These are phyloP conservation scores for Spilosoma lubricipeda DNA, from an alignment of 2,888 invertebrate genomes.

Conservation along the genomic window DNA sequence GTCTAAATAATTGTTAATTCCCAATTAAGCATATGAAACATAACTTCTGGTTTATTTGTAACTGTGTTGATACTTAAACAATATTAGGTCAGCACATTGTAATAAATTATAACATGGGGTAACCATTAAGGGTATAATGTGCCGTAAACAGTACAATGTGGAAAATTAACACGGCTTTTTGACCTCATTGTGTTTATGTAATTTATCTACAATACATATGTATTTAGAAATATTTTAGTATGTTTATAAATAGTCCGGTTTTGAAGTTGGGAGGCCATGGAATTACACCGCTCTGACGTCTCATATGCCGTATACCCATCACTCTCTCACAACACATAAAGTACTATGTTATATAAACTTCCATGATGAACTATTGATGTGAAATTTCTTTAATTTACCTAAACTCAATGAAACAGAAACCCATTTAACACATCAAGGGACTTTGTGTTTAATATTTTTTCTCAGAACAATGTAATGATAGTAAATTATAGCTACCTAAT, in stretches of 20 bases:
- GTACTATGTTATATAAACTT: neutral
- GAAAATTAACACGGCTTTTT: neutral
- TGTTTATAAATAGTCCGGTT: no score
- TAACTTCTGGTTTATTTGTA: neutral
- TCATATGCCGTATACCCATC: no score
- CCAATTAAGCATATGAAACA: neutral
- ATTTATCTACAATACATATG: no score
- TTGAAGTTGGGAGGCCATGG: no score
- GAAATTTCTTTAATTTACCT: neutral
- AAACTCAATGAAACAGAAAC: neutral
- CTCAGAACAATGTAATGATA: neutral
- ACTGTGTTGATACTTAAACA: neutral
- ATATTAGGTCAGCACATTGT: neutral
- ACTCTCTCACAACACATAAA: no score
- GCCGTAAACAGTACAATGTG: neutral
- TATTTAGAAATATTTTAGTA: no score
- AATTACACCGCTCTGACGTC: no score
- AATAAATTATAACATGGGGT: neutral
- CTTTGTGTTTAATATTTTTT: neutral
- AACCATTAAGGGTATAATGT: neutral
- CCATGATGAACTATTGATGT: neutral
- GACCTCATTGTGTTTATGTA: neutral
- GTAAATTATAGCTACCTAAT: slow-evolving; percentile 29
- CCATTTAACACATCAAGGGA: neutral
- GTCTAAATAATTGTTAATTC: neutral